phyloP scores from a whole-genome alignment of 2,797 vertebrate species.

The Hybognathus amarus region DNA sequence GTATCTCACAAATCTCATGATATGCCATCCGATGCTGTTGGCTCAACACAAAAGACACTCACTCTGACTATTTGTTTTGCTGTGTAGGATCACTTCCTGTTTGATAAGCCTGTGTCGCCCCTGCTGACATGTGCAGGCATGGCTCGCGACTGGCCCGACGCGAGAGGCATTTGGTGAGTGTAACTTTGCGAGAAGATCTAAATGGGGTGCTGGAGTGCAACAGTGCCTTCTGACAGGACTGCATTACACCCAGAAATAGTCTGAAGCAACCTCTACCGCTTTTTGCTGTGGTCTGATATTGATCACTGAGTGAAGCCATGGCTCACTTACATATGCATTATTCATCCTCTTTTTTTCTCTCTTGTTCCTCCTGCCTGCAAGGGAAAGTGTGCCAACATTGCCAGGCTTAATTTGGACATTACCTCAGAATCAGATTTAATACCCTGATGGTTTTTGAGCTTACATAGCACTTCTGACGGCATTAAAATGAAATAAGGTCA shows the following conservation, averaged over 20 bases:
- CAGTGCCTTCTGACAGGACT: slow-evolving; percentile 30
- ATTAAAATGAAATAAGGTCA: slow-evolving; percentile 21
- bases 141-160: slow-evolving; percentile 98
- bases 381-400: slow-evolving; percentile 26
- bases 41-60: neutral
- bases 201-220: slow-evolving; percentile 18
- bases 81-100: slow-evolving; percentile 92
- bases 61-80: slow-evolving; percentile 1
- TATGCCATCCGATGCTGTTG: neutral
- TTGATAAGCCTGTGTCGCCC: slow-evolving; percentile 95
- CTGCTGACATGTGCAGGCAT: slow-evolving; percentile 93
- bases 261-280: slow-evolving; percentile 38
- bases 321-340: slow-evolving; percentile 60
- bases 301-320: slow-evolving; percentile 53
- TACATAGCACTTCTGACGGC: slow-evolving; percentile 3
- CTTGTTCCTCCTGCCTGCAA: slow-evolving; percentile 32
- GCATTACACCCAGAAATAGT: slow-evolving; percentile 62
- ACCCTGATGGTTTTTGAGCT: slow-evolving; percentile 39
- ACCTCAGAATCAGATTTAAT: slow-evolving; percentile 54
- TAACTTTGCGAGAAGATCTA: neutral
- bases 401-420: slow-evolving; percentile 45
- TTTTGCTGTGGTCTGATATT: slow-evolving; percentile 56
- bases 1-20: slow-evolving; percentile 57
- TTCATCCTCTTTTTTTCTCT: slow-evolving; percentile 60
- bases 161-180: slow-evolving; percentile 93